Base-by-base conservation (phyloP, 1,140 invertebrate species). In the Aphelinus atriplicis region DNA sequence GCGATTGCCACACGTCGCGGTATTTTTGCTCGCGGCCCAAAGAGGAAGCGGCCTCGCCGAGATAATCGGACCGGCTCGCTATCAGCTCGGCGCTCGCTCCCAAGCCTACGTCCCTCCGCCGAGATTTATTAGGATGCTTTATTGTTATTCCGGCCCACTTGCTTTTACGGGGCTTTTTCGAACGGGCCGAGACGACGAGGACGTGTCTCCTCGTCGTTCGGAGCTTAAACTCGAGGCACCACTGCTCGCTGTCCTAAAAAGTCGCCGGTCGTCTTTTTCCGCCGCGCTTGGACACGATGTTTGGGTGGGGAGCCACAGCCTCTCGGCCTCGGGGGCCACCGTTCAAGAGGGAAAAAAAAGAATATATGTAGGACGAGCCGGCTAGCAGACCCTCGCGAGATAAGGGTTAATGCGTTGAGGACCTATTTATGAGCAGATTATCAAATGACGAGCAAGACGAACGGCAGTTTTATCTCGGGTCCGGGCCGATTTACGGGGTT, bases 121-220 rank as follows among this genome's bases (percentile, higher is more conserved):
- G 82, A 83, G 84, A 86, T 86, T 86, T 85, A 86, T 85, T 79
- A 75, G 83, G 83, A 85, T 86, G 85, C 83, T 85, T 86, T 85
- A 86, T 85, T 86, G 85, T 86, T 86, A 86, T 86, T 85, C 83
- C 80, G 81, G 81, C 79, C 82, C 81, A 83, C 83, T 86, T 85
- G 81, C 81, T 85, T 86, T 85, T 86, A 86, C 83, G 81, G 83
- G 79, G 79, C 81, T 81, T 79, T 78, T 80, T 81, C 76, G 67
- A 80, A 80, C 80, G 81, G 80, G 73, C 73, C 74, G 70, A 72
- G 76, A 51, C 68, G 76, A 73, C 76, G 78, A 61, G 46, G 46
- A n/a, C n/a, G 7, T 55, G 26, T 26, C 26, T 26, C 26, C 26
- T 26, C 26, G 26, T 26, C 26, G 26, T 26, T 26, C 26, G 26